These are phyloP conservation scores for Trididemnum clinides DNA, from an alignment of 23 tunicate genomes.

Conservation along the genomic window DNA sequence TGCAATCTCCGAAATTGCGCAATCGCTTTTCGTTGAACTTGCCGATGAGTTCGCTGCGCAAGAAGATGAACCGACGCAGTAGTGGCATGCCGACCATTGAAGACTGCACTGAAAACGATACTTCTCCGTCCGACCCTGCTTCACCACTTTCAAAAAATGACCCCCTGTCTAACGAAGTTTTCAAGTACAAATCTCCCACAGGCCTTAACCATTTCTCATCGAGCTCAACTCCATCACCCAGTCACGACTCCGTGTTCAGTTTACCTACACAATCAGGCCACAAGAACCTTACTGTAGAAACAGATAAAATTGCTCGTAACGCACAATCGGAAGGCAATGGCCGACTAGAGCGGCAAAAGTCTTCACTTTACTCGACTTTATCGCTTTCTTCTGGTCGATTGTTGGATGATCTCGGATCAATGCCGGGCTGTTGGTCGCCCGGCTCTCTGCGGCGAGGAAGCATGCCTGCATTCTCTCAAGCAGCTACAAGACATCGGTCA, in stretches of 20 bases:
- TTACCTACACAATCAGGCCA: no score
- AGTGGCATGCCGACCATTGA: constrained; percentile 21
- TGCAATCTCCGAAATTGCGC: constrained; percentile 22
- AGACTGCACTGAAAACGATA: not conserved
- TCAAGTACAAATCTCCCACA: not conserved
- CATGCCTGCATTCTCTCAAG: not conserved
- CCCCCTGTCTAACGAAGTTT: not conserved
- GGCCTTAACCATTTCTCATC: no score
- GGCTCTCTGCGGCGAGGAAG: not conserved
- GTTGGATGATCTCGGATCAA: not conserved
- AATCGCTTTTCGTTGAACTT: constrained; percentile 3
- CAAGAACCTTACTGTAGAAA: no score
- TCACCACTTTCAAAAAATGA: not conserved
- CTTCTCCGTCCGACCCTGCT: not conserved
- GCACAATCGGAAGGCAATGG: no score
- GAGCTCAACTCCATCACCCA: no score
- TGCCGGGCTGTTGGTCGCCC: not conserved
- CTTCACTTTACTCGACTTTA: no score
- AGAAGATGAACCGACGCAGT: constrained; percentile 18
- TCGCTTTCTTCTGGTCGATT: constrained; percentile 23
- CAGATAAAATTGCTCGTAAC: no score
- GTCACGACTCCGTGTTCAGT: constrained; percentile 23
- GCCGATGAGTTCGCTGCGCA: not conserved
- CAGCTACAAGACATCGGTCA: constrained; percentile 38
- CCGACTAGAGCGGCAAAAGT: no score